These are phyloP conservation scores for Tretioscincus oriximinensis DNA, from an alignment of 2,113 vertebrate species.

Conservation along the genomic window DNA sequence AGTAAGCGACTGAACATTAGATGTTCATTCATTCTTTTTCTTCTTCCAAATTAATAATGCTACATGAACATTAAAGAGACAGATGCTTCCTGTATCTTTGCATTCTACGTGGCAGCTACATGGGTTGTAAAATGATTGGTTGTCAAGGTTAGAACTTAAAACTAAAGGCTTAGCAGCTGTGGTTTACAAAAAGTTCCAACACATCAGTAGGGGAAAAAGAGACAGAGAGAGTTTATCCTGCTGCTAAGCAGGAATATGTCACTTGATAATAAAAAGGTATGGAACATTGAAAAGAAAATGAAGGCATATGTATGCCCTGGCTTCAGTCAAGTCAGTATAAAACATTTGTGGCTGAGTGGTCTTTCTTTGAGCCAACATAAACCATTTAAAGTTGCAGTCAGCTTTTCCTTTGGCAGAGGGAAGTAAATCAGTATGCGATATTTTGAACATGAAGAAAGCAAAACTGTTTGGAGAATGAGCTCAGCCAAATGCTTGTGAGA, in stretches of 20 bases:
- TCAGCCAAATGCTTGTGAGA: constrained; percentile 44
- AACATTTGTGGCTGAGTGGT: constrained; percentile 40
- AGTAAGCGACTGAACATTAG: background rate
- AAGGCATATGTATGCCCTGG: constrained; percentile 35
- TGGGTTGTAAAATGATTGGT: constrained; percentile 32
- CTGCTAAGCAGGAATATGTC: constrained; percentile 39
- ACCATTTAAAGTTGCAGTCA: constrained; percentile 47
- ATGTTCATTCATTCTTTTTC: too few relatives aligned
- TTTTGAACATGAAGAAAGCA: constrained; percentile 35
- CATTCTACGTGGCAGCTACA: constrained; percentile 15
- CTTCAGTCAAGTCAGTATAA: constrained; percentile 53
- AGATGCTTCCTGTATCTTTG: constrained; percentile 3
- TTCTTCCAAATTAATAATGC: background rate
- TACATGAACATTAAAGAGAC: background rate
- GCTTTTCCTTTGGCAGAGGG: constrained; percentile 46
- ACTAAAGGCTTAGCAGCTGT: constrained; percentile 37
- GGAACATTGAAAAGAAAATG: constrained; percentile 52
- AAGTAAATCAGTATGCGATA: constrained; percentile 42
- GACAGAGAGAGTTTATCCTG: constrained; percentile 20
- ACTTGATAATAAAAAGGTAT: constrained; percentile 30
- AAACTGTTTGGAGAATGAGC: constrained; percentile 31
- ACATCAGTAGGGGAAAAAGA: constrained; percentile 1
- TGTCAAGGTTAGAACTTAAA: constrained; percentile 6
- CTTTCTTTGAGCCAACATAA: constrained; percentile 53
- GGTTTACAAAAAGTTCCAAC: constrained; percentile 40